Conservation (phyloP, 2,888 invertebrate genomes). For the Hololepta plana region DNA sequence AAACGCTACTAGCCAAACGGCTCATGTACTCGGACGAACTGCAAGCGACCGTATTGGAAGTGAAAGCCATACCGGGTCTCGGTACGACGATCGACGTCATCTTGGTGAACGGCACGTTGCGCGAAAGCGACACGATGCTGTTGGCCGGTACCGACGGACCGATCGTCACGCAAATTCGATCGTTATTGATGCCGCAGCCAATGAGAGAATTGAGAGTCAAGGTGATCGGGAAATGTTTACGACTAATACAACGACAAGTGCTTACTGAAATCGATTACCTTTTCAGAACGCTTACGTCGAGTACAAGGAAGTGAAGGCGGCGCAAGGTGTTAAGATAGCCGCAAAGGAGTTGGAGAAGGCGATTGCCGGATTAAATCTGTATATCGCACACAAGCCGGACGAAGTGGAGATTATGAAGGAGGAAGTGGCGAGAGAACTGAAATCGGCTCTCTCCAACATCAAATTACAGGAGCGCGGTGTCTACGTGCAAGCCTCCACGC, state of each 20-base stretch:
- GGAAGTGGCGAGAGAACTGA: slow-evolving; percentile 74
- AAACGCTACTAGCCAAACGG: slow-evolving; percentile 70
- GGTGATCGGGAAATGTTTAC: slow-evolving; percentile 28
- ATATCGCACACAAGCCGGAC: slow-evolving; percentile 82
- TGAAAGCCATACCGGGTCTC: slow-evolving; percentile 90
- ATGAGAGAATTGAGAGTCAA: slow-evolving; percentile 94
- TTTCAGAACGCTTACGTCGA: slow-evolving; percentile 77
- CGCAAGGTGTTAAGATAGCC: slow-evolving; percentile 96
- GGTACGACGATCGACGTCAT: slow-evolving; percentile 99
- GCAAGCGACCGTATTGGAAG: slow-evolving; percentile 71
- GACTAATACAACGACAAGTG: neutral
- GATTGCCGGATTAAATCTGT: slow-evolving; percentile 86
- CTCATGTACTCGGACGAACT: slow-evolving; percentile 86
- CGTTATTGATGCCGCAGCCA: slow-evolving; percentile 94
- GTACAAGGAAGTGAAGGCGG: slow-evolving; percentile 84
- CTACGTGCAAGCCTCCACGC: slow-evolving; percentile 98
- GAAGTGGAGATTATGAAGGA: slow-evolving; percentile 77
- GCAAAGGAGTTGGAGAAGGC: slow-evolving; percentile 97
- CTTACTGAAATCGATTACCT: neutral
- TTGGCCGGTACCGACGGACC: slow-evolving; percentile 97
- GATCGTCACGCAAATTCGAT: slow-evolving; percentile 92
- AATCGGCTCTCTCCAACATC: slow-evolving; percentile 80
- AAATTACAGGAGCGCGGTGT: slow-evolving; percentile 85
- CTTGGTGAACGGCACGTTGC: slow-evolving; percentile 86
- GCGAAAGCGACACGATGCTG: slow-evolving; percentile 86